Percentiles rank a stretch among this genome's conserved stretches.
These are phyloP conservation scores for Muscicapa striata DNA, from an alignment of 2,797 vertebrate genomes.

Conservation along the genomic window DNA sequence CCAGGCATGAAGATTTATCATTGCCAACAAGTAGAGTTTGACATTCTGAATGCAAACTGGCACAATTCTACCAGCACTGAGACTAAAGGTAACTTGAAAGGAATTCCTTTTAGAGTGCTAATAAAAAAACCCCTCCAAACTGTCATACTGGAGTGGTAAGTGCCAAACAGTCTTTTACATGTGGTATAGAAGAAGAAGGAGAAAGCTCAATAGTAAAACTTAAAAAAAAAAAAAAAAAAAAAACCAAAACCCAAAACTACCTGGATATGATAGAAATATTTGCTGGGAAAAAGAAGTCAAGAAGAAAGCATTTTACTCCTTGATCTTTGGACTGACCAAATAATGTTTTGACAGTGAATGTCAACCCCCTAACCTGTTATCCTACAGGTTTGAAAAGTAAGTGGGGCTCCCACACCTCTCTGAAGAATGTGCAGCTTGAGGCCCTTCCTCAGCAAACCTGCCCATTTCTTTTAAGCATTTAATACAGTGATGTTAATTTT, in stretches of 20 bases:
- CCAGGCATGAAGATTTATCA: background rate
- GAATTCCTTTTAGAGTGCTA: background rate
- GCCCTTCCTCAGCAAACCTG: background rate
- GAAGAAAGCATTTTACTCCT: background rate
- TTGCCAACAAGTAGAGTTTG: background rate
- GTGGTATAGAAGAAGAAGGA: background rate
- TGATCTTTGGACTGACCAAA: background rate
- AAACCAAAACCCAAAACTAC: background rate
- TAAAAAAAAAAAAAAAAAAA: background rate
- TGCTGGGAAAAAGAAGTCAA: background rate
- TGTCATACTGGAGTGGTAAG: rapidly evolving
- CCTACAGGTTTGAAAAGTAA: background rate
- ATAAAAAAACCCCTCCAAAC: background rate
- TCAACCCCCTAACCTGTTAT: background rate
- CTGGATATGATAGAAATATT: background rate
- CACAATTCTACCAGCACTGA: background rate
- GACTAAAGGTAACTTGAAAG: background rate
- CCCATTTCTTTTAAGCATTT: background rate
- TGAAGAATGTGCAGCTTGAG: background rate
- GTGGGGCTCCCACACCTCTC: background rate
- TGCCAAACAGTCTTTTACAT: background rate
- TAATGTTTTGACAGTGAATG: background rate
- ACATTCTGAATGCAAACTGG: background rate
- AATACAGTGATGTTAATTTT: background rate
- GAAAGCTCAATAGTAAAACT: background rate